Evolutionary conservation across 2,888 invertebrate genomes (phyloP).

Genomic region (Gymnocheta viridis): DNA sequence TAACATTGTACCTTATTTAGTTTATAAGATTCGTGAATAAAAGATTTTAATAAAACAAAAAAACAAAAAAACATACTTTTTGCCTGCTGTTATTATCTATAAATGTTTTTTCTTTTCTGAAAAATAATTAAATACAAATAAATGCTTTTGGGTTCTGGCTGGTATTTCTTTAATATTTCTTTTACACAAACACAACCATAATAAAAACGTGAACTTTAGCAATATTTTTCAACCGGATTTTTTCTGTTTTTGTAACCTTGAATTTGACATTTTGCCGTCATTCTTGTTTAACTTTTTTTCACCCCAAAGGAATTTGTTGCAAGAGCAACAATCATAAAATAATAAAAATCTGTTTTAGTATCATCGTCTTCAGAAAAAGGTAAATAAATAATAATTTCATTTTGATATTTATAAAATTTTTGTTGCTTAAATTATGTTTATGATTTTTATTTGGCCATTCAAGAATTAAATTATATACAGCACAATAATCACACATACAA

Average conservation of each 20-base stretch:
- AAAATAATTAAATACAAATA: background rate
- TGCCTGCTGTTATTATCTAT: background rate
- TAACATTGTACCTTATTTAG: too few species aligned
- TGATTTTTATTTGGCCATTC: too few species aligned
- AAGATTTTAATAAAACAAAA: too few species aligned
- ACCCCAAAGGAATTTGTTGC: background rate
- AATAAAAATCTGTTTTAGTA: constrained; percentile 3
- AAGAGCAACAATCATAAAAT: background rate
- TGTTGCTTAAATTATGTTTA: too few species aligned
- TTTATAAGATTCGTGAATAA: too few species aligned
- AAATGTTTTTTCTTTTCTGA: background rate
- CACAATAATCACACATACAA: too few species aligned
- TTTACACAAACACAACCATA: background rate
- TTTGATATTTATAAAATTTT: too few species aligned
- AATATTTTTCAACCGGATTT: background rate
- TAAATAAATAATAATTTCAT: background rate
- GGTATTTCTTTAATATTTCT: background rate
- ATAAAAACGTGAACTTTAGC: background rate
- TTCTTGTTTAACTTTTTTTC: background rate
- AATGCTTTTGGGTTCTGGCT: background rate
- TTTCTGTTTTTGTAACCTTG: constrained; percentile 21
- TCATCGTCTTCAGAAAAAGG: background rate
- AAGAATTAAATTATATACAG: too few species aligned
- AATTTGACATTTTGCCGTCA: constrained; percentile 27
- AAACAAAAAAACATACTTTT: too few species aligned